These are phyloP conservation scores for Pangasius sanitwongsei DNA, from an alignment of 2,797 vertebrate genomes.

Conservation along the genomic window DNA sequence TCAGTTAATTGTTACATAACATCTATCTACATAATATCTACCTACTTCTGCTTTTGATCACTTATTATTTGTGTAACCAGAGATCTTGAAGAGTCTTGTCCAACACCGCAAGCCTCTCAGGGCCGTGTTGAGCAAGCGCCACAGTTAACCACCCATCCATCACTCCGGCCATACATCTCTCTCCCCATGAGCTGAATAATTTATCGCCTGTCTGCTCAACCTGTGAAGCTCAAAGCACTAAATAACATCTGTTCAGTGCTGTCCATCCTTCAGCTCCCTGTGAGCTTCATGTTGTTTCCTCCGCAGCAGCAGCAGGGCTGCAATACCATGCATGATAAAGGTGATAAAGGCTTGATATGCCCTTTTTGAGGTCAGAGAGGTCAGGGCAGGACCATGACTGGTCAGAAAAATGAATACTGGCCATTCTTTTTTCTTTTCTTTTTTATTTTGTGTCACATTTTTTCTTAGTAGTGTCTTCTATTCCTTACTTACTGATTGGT, in stretches of 20 bases:
- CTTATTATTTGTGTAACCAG: slow-evolving; percentile 4
- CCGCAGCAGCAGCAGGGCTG: slow-evolving; percentile 25
- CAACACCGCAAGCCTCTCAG: slow-evolving; percentile 19
- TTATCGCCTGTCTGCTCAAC: slow-evolving; percentile 33
- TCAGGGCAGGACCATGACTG: not conserved
- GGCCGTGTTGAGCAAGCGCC: slow-evolving; percentile 6
- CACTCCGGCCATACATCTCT: slow-evolving; percentile 37
- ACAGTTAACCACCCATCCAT: slow-evolving; percentile 39
- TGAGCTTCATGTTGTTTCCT: slow-evolving; percentile 28
- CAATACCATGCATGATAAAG: not conserved
- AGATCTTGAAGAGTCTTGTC: not conserved
- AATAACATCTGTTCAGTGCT: slow-evolving; percentile 46
- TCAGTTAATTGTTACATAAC: not conserved
- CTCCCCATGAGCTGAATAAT: slow-evolving; percentile 36
- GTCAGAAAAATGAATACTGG: too few species aligned
- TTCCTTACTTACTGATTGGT: not conserved
- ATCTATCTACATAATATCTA: not conserved
- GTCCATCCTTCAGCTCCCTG: slow-evolving; percentile 38
- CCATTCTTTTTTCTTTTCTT: not conserved
- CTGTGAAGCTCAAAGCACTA: slow-evolving; percentile 36
- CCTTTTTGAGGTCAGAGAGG: slow-evolving; percentile 28
- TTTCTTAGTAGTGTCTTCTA: not conserved
- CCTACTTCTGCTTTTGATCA: not conserved
- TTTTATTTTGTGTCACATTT: not conserved
- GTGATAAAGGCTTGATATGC: slow-evolving; percentile 24